These are phyloP conservation scores for Drosophila triauraria DNA, from an alignment of 1,140 invertebrate genomes.

Conservation along the genomic window DNA sequence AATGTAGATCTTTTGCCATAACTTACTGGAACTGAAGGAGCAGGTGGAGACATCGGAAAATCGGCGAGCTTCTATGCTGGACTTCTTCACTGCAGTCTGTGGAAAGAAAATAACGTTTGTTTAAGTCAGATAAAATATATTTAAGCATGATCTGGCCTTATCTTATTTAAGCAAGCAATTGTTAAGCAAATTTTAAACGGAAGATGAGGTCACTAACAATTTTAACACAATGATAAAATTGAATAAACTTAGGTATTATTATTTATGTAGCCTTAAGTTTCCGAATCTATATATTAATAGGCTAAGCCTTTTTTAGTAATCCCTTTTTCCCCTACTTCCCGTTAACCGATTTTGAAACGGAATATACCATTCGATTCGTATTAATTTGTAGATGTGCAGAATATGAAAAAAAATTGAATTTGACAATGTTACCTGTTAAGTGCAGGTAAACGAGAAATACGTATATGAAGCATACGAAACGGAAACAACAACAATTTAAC, in stretches of 20 bases:
- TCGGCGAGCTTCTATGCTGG: slow-evolving; percentile 91
- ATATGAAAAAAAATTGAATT: no score
- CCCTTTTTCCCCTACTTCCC: no score
- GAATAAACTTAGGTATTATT: not conserved
- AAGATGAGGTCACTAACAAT: slow-evolving; percentile 1
- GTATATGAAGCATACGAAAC: no score
- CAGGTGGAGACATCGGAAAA: slow-evolving; percentile 96
- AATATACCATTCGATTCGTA: no score
- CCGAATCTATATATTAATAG: no score
- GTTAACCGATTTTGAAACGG: no score
- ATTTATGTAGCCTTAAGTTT: not conserved
- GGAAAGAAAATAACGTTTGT: not conserved
- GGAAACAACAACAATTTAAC: no score
- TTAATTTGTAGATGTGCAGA: no score
- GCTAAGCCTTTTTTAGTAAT: no score
- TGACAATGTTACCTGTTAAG: no score
- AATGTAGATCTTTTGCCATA: not conserved
- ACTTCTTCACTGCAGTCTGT: slow-evolving; percentile 71
- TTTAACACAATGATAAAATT: no score
- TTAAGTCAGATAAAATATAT: not conserved
- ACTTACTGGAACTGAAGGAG: slow-evolving; percentile 94
- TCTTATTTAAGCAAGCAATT: not conserved
- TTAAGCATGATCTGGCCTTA: slow-evolving; percentile 1
- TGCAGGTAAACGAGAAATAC: no score
- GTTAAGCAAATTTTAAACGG: not conserved